Percentiles rank a stretch among this genome's conserved stretches.
Evolutionary conservation across 2,888 invertebrate genomes (phyloP).

Genomic region (Troilus luridus): DNA sequence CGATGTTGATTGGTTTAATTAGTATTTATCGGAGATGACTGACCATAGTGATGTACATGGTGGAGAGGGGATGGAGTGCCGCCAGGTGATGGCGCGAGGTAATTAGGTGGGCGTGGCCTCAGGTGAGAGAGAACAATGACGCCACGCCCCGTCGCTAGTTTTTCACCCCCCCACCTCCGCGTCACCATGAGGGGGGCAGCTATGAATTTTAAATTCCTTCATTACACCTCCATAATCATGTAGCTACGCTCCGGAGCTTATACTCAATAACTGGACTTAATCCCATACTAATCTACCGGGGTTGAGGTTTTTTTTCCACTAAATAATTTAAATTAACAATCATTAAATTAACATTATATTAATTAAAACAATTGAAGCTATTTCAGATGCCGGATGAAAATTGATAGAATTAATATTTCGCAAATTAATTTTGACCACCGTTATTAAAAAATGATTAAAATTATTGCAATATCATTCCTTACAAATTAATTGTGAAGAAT

Average conservation of each 20-base stretch:
- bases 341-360: too few relatives aligned
- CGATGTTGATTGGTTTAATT: conserved; percentile 46
- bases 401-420: too few relatives aligned
- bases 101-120: conserved; percentile 44
- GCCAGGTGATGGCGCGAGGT: conserved; percentile 41
- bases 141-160: neutral
- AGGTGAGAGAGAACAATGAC: conserved; percentile 49
- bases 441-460: too few relatives aligned
- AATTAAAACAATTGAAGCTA: too few relatives aligned
- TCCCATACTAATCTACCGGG: too few relatives aligned
- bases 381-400: too few relatives aligned
- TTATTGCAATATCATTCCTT: too few relatives aligned
- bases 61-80: neutral
- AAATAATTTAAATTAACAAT: too few relatives aligned
- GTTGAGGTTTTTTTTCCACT: too few relatives aligned
- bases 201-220: conserved; percentile 35
- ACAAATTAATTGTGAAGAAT: too few relatives aligned
- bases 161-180: conserved; percentile 30
- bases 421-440: too few relatives aligned
- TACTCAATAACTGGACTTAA: neutral
- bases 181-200: neutral
- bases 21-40: conserved; percentile 47
- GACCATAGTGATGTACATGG: conserved; percentile 37
- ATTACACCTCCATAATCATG: neutral
- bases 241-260: neutral